Evolutionary conservation across 1,140 invertebrate genomes (phyloP).

Genomic region (Drosophila nikananu): DNA sequence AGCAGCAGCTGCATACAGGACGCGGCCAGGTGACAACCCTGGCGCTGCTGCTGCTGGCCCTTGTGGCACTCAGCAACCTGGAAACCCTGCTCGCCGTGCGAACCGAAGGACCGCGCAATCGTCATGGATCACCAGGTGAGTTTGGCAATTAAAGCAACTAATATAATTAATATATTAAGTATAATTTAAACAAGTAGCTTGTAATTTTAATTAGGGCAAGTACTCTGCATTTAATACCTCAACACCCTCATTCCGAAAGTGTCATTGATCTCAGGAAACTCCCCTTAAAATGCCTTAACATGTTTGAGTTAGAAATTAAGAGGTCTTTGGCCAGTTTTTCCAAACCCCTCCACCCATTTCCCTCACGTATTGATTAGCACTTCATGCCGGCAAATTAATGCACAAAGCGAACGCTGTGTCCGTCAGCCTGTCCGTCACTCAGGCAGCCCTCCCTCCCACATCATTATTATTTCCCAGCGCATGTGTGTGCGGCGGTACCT

Average conservation of each 20-base stretch:
- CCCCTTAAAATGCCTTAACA: slow-evolving; percentile 16
- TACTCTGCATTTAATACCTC: background rate
- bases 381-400: slow-evolving; percentile 42
- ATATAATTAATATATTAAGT: background rate
- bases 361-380: slow-evolving; percentile 55
- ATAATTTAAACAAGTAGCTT: background rate
- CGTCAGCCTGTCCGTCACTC: background rate
- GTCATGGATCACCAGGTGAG: slow-evolving; percentile 72
- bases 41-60: slow-evolving; percentile 57
- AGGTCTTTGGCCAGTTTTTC: slow-evolving; percentile 35
- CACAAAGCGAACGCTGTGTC: slow-evolving; percentile 34
- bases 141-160: background rate
- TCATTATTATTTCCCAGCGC: slow-evolving; percentile 3
- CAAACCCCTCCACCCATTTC: background rate
- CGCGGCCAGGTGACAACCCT: slow-evolving; percentile 52
- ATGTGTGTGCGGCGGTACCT: slow-evolving; percentile 30
- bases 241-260: background rate
- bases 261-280: slow-evolving; percentile 28
- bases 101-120: slow-evolving; percentile 55
- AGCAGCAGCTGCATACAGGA: slow-evolving; percentile 13
- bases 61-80: slow-evolving; percentile 66
- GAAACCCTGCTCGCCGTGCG: slow-evolving; percentile 63
- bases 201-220: background rate
- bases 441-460: slow-evolving; percentile 11
- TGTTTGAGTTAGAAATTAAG: slow-evolving; percentile 46